phyloP scores from a whole-genome alignment of 2,797 vertebrate genomes.

The Urocyon cinereoargenteus region DNA sequence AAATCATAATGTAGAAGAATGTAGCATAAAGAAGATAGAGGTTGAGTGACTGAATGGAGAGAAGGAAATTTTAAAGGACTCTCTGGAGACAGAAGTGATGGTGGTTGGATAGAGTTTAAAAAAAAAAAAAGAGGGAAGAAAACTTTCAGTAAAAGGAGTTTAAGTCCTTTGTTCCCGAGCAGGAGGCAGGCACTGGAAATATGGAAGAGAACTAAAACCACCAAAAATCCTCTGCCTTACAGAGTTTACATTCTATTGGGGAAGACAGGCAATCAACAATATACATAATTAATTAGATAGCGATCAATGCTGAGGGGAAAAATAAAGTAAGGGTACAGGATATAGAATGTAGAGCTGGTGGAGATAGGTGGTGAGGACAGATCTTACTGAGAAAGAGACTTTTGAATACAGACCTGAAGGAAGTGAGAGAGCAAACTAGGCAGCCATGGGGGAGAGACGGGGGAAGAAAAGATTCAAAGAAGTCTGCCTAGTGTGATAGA shows the following conservation, averaged over 20 bases:
- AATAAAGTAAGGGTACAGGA: not conserved
- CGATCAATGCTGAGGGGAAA: not conserved
- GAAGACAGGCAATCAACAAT: not conserved
- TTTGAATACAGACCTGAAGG: not conserved
- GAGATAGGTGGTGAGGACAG: not conserved
- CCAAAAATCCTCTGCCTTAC: not conserved
- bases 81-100: not conserved
- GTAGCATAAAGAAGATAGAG: not conserved
- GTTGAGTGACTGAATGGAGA: not conserved
- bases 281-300: not conserved
- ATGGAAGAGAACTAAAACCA: not conserved
- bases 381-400: not conserved
- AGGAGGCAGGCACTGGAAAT: not conserved
- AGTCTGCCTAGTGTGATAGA: not conserved
- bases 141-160: not conserved
- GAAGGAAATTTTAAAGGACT: not conserved
- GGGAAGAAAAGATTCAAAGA: not conserved
- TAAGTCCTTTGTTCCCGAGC: not conserved
- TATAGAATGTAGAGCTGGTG: not conserved
- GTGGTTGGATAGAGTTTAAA: not conserved
- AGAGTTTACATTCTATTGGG: not conserved
- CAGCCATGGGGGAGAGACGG: not conserved
- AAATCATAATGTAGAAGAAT: not conserved
- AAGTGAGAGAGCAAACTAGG: not conserved
- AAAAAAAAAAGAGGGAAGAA: not conserved